phyloP scores from a whole-genome alignment of 1,140 invertebrate genomes.

The Cheumatopsyche charites region DNA sequence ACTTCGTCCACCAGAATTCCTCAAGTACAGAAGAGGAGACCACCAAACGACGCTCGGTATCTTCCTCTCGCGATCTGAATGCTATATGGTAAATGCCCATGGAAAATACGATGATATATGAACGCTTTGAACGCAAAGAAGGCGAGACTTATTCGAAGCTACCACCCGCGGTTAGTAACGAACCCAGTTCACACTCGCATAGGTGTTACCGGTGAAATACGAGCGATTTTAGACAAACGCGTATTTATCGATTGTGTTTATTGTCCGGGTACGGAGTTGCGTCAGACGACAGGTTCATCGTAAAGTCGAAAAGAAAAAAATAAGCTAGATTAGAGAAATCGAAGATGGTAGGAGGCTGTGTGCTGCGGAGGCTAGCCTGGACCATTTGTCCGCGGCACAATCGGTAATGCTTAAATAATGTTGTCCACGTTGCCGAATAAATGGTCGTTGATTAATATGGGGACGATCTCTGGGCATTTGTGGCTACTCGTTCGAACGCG shows the following conservation, averaged over 20 bases:
- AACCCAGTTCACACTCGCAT: constrained; percentile 16
- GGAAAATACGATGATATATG: constrained; percentile 47
- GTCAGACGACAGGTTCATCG: no score
- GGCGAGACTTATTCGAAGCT: constrained; percentile 46
- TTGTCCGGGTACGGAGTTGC: neutral
- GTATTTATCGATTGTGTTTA: constrained; percentile 14
- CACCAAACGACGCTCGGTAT: constrained; percentile 6
- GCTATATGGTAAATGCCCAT: constrained; percentile 38
- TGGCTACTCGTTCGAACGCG: constrained; percentile 21
- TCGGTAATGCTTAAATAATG: constrained; percentile 37
- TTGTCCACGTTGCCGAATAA: constrained; percentile 37
- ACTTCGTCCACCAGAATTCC: neutral
- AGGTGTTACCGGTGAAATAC: constrained; percentile 3
- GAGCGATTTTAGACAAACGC: constrained; percentile 20
- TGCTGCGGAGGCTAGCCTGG: neutral
- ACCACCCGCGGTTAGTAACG: constrained; percentile 43
- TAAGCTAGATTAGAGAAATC: no score
- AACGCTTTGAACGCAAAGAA: constrained; percentile 39
- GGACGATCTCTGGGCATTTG: constrained; percentile 1
- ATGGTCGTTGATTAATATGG: constrained; percentile 33
- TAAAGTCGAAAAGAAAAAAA: constrained; percentile 7
- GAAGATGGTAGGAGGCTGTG: no score
- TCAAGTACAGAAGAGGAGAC: neutral
- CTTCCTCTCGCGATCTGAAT: constrained; percentile 28
- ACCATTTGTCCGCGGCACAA: constrained; percentile 31